Evolutionary conservation across 2,888 invertebrate genomes (phyloP), one percentile per base, ranked within the genome.

Genomic region (Hyles lineata): DNA sequence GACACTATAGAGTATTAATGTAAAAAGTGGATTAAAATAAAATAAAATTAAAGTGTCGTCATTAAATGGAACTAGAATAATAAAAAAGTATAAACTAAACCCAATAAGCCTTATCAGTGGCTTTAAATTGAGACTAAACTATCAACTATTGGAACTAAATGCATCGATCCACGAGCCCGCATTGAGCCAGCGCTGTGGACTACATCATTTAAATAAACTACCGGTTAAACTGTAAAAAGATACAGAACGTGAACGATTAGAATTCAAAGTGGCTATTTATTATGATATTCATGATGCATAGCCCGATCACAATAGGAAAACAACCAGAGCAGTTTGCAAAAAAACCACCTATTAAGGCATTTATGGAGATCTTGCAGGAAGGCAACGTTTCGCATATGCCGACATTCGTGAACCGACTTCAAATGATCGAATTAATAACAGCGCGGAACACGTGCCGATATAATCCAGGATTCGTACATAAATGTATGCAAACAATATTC

Each of bases 321-420:
- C 67, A 67, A 58, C 43, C 11, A 23, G 23, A 72, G 25, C 63
- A 55, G 29, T 25, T 32, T 3, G 1, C 21, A 72, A 71, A 62
- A 60, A n/a, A 71, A 71, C 19, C 19, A 69, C 61, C 19, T 52
- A 58, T 73, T 63, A 70, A 76, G 76, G 75, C 79, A 79, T 84
- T 84, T 85, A 82, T 83, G 80, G 83, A 25, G 83, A 84, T 85
- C 84, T 86, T 79, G 80, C 76, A 81, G 84, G 83, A 87, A 88
- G 88, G 86, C 83, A 84, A 79, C 83, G 78, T 82, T 83, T 80
- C 79, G 80, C 80, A 84, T 82, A 82, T 82, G 78, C 73, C 78
- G 78, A 76, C 76, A 73, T 81, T 75, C 86, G 89, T 88, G 89
- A 87, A 83, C 79, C 72, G 85, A 83, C 78, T 89, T 81, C 84